Evolutionary conservation across 2,888 invertebrate species (phyloP), one percentile per base, ranked within the genome.

Genomic region (Microchrysa polita): DNA sequence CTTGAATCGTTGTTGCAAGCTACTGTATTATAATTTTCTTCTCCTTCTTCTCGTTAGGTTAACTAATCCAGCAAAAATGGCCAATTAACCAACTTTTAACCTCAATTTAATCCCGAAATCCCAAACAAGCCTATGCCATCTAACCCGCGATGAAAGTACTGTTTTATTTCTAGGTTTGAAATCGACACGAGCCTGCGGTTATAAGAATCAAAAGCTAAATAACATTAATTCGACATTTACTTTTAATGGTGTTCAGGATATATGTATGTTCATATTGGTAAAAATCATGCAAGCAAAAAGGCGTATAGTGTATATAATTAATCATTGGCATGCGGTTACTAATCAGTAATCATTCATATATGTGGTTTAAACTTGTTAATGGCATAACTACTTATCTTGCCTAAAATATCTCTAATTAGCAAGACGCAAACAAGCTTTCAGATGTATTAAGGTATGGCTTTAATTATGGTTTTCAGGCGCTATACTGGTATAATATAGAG

Each of bases 331-430:
- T 55, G 69, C 40, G 69, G 55, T 57, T 55, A 69, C 69, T 55
- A 42, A 67, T 67, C 67, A 53, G 53, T 67, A 34, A 67, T 67
- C 67, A 53, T 53, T 67, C 67, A 67, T 20, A n/a, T n/a, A 57
- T 57, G 55, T 55, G 55, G 48, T 48, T 14, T 23, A 69, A 69
- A 69, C 69, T 48, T 69, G 69, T 55, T 69, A 69, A 69, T 69
- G 40, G 69, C 69, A 69, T 57, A 69, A 69, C 55, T 40, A 55
- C 69, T 69, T 69, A 69, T 69, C 69, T 69, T 55, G 10, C 34
- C 69, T 69, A 69, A 69, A 57, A 34, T 69, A 69, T 69, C 69
- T 55, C 55, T 69, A 69, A 69, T 69, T 69, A 69, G 40, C 69
- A 20, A 57, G 23, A 20, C 53, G 34, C 55, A 57, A 40, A 40